Conservation (phyloP, 2,888 invertebrate genomes). For the Stictocephala bisonia region DNA sequence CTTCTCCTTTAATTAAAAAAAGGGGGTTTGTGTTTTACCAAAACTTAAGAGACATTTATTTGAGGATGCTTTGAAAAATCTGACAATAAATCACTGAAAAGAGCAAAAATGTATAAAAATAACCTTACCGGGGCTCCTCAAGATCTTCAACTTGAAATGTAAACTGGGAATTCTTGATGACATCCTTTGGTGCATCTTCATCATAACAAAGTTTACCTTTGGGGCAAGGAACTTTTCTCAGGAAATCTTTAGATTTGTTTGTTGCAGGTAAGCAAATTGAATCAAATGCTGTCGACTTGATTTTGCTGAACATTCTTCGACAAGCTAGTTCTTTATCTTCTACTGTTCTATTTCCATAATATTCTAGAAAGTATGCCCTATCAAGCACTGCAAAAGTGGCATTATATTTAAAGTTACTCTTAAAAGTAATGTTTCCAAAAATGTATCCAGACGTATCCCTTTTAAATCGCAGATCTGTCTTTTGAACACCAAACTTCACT, state of each 20-base stretch:
- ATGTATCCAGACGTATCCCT: constrained; percentile 94
- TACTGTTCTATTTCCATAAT: constrained; percentile 82
- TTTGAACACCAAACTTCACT: constrained; percentile 96
- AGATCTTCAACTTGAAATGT: constrained; percentile 93
- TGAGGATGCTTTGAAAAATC: too few relatives aligned
- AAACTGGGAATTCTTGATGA: constrained; percentile 90
- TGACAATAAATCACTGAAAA: constrained; percentile 27
- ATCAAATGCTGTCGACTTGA: constrained; percentile 87
- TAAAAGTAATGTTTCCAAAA: constrained; percentile 92
- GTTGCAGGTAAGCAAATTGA: constrained; percentile 82
- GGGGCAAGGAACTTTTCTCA: constrained; percentile 88
- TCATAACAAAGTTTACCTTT: constrained; percentile 81
- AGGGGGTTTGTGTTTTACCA: background rate
- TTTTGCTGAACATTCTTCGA: constrained; percentile 84
- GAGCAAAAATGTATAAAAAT: background rate
- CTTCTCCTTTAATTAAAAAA: too few relatives aligned
- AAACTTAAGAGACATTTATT: too few relatives aligned
- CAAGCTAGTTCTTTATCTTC: constrained; percentile 80
- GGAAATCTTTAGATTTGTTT: constrained; percentile 76
- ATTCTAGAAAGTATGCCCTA: constrained; percentile 87
- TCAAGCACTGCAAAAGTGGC: constrained; percentile 92
- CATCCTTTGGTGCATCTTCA: constrained; percentile 87
- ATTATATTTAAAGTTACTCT: constrained; percentile 72
- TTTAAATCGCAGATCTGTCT: constrained; percentile 87
- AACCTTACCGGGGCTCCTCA: constrained; percentile 83